Evolutionary conservation across 1,140 invertebrate species (phyloP).

Genomic region (Formica selysi): DNA sequence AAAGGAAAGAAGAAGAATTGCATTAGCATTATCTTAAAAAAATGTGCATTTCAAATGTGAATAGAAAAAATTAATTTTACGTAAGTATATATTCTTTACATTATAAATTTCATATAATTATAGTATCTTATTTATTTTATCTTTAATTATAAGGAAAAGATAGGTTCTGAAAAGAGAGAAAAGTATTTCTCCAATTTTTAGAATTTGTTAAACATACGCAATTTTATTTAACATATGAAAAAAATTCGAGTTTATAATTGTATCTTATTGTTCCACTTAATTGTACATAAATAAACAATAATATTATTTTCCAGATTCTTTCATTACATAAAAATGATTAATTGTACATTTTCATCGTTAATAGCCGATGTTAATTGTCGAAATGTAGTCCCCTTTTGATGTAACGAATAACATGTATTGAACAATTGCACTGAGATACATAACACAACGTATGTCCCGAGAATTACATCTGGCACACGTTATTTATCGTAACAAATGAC

Average conservation of each 20-base stretch:
- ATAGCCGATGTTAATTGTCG: slow-evolving; percentile 58
- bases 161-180: neutral
- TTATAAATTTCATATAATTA: neutral
- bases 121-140: neutral
- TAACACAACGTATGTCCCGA: slow-evolving; percentile 27
- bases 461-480: slow-evolving; percentile 5
- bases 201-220: slow-evolving; percentile 4
- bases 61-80: slow-evolving; percentile 7
- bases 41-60: neutral
- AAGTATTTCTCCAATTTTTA: neutral
- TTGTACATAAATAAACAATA: slow-evolving; percentile 28
- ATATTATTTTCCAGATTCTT: slow-evolving; percentile 18
- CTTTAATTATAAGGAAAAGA: slow-evolving; percentile 1
- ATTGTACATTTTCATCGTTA: slow-evolving; percentile 64
- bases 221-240: slow-evolving; percentile 53
- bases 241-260: slow-evolving; percentile 7
- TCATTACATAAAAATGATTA: slow-evolving; percentile 41
- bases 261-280: slow-evolving; percentile 12
- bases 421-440: slow-evolving; percentile 27
- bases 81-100: slow-evolving; percentile 9
- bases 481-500: neutral
- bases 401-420: slow-evolving; percentile 37
- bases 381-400: slow-evolving; percentile 38
- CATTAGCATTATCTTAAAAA: neutral
- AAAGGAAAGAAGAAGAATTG: neutral